These are phyloP conservation scores for Clarias magur DNA, from an alignment of 2,113 vertebrate species.

Conservation along the genomic window DNA sequence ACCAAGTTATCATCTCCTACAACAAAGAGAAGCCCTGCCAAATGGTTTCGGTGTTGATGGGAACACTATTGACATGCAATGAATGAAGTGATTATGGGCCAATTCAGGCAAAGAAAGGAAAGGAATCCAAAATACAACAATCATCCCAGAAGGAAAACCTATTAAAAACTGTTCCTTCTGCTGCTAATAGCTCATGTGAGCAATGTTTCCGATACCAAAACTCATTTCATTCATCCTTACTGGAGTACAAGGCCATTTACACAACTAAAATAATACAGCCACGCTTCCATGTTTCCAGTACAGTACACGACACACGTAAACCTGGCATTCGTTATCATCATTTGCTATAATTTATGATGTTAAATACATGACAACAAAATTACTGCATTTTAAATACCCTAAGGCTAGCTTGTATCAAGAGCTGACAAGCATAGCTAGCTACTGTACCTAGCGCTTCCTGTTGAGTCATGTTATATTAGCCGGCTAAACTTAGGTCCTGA, in stretches of 20 bases:
- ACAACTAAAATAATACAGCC: background rate
- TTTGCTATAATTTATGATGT: background rate
- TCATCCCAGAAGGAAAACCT: background rate
- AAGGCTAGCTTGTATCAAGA: background rate
- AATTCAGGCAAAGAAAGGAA: background rate
- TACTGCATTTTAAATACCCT: background rate
- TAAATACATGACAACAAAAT: background rate
- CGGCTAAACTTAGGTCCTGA: background rate
- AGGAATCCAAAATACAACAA: background rate
- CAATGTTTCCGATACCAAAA: background rate
- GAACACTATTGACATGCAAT: constrained; percentile 21
- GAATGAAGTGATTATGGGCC: constrained; percentile 24
- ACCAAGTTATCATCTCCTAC: constrained; percentile 22
- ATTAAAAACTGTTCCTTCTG: background rate
- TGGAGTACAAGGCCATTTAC: background rate
- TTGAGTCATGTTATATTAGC: background rate
- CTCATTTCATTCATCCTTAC: background rate
- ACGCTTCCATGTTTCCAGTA: background rate
- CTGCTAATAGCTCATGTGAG: background rate
- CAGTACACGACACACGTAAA: background rate
- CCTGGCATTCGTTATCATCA: background rate
- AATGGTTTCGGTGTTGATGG: background rate
- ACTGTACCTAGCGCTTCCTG: background rate
- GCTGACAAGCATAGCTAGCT: background rate
- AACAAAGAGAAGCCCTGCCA: constrained; percentile 2